A percentile compares a stretch with the other conserved stretches of the same genome.
These are phyloP conservation scores for Empidonax alnorum DNA, from an alignment of 2,113 vertebrate genomes.

Conservation along the genomic window DNA sequence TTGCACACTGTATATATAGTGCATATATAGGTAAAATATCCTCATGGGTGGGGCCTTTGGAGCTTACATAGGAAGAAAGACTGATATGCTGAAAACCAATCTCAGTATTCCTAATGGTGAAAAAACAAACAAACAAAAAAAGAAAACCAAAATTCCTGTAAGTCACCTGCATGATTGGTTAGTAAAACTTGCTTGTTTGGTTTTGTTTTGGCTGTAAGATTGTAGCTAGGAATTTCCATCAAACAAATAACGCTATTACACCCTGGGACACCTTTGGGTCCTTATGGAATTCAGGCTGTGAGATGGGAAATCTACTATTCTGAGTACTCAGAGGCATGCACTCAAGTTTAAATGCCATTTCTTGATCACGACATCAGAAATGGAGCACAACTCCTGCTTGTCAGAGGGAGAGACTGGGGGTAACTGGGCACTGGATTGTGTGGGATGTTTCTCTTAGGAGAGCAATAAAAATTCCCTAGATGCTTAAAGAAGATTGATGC, in stretches of 20 bases:
- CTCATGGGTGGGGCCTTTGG: constrained; percentile 18
- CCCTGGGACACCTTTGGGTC: not conserved
- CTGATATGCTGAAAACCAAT: constrained; percentile 43
- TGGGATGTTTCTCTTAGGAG: not conserved
- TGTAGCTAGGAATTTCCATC: constrained; percentile 66
- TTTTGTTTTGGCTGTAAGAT: not conserved
- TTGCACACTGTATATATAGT: not conserved
- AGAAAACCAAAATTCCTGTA: not conserved
- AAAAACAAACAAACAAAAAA: not conserved
- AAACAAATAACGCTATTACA: not conserved
- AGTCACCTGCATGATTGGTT: constrained; percentile 32
- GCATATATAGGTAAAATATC: constrained; percentile 49
- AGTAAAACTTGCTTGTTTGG: constrained; percentile 42
- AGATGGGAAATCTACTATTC: not conserved
- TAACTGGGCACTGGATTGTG: not conserved
- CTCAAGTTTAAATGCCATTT: not conserved
- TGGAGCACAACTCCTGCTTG: not conserved
- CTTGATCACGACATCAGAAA: not conserved
- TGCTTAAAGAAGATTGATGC: not conserved
- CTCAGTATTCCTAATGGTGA: not conserved
- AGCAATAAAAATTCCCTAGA: not conserved
- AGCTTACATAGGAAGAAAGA: constrained; percentile 4
- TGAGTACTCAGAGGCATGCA: not conserved
- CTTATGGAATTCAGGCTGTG: not conserved
- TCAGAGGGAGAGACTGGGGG: not conserved